phyloP scores from a whole-genome alignment of 2,797 vertebrate genomes.

The Manis pentadactyla region DNA sequence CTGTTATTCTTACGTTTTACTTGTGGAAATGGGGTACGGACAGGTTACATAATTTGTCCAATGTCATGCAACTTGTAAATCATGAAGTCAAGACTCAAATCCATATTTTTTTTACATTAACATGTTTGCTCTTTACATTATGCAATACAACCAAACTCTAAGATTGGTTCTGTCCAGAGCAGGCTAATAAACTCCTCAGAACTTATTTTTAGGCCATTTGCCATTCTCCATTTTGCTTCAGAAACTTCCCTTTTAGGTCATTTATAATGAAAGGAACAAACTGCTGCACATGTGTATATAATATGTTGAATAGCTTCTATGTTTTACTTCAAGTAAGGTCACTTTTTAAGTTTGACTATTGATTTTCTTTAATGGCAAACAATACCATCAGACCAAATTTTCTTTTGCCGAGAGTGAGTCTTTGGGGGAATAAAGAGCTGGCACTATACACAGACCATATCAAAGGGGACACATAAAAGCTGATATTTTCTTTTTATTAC shows the following conservation, averaged over 20 bases:
- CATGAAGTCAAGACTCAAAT: not conserved
- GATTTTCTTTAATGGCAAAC: slow-evolving; percentile 79
- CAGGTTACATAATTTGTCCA: not conserved
- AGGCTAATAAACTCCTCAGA: not conserved
- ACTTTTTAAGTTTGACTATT: slow-evolving; percentile 66
- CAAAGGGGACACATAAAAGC: slow-evolving; percentile 80
- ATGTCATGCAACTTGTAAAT: not conserved
- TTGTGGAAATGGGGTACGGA: not conserved
- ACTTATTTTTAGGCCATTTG: not conserved
- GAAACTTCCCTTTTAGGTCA: not conserved
- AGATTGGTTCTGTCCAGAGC: not conserved
- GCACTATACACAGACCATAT: slow-evolving; percentile 71
- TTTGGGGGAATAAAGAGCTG: slow-evolving; percentile 36
- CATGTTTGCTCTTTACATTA: not conserved
- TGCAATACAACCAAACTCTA: not conserved
- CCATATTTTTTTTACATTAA: not conserved
- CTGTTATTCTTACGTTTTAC: not conserved
- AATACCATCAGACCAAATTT: slow-evolving; percentile 64
- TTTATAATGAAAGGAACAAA: slow-evolving; percentile 44
- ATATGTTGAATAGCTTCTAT: not conserved
- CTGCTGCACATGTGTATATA: not conserved
- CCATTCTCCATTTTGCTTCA: not conserved
- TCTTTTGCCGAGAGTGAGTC: slow-evolving; percentile 64
- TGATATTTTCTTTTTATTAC: slow-evolving; percentile 82
- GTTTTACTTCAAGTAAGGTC: slow-evolving; percentile 40